These are phyloP conservation scores for Nothocercus julius DNA, from an alignment of 2,113 vertebrate species.

Conservation along the genomic window DNA sequence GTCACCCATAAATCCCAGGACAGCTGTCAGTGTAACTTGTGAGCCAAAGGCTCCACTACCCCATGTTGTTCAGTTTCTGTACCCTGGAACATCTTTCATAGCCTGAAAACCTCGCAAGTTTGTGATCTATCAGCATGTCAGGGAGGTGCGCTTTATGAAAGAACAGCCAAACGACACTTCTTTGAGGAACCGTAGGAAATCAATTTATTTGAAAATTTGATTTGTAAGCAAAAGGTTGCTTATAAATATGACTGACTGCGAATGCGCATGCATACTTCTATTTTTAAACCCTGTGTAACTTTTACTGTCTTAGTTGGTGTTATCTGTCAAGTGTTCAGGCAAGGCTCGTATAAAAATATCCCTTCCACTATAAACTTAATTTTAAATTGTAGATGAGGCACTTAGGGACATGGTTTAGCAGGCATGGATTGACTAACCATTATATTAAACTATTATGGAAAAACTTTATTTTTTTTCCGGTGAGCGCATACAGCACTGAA, in stretches of 20 bases:
- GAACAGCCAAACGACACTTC: not conserved
- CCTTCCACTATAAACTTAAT: slow-evolving; percentile 17
- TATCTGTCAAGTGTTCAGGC: slow-evolving; percentile 12
- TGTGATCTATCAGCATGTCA: not conserved
- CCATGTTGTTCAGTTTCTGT: not conserved
- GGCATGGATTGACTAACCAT: not conserved
- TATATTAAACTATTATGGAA: not conserved
- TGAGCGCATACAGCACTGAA: not conserved
- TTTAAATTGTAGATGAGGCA: not conserved
- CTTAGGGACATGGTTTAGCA: too few relatives aligned
- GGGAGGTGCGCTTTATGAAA: not conserved
- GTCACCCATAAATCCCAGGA: not conserved
- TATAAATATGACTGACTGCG: not conserved
- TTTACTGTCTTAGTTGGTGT: not conserved
- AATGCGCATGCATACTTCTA: not conserved
- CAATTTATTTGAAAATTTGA: not conserved
- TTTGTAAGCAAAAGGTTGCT: not conserved
- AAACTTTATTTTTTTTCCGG: not conserved
- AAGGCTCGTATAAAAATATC: slow-evolving; percentile 14
- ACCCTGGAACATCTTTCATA: not conserved
- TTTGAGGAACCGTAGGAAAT: not conserved
- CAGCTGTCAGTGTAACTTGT: not conserved
- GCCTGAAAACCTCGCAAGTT: not conserved
- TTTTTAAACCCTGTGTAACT: not conserved
- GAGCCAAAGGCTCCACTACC: not conserved